phyloP scores from a whole-genome alignment of 2,888 invertebrate genomes.

The Diachrysia chrysitis region DNA sequence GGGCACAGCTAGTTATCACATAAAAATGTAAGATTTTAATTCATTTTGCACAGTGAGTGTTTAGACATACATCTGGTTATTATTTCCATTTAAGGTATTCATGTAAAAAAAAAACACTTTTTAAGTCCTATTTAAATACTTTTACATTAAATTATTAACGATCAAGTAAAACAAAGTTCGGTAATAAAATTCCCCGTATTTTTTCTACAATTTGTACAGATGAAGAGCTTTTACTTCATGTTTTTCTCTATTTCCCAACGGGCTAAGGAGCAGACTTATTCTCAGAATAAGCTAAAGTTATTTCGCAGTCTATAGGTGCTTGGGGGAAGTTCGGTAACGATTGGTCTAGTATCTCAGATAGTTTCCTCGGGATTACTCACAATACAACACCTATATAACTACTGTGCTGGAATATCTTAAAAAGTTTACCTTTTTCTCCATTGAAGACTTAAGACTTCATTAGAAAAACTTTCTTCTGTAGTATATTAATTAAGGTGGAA shows the following conservation, averaged over 20 bases:
- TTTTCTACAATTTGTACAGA: conserved; percentile 15
- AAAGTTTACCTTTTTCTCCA: not conserved
- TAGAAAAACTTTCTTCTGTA: too few species aligned
- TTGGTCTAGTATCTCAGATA: conserved; percentile 36
- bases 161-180: not conserved
- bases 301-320: conserved; percentile 27
- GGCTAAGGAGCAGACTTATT: conserved; percentile 11
- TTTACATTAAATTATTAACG: not conserved
- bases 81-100: too few species aligned
- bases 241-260: conserved; percentile 28
- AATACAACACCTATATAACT: conserved; percentile 9
- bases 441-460: not conserved
- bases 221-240: conserved; percentile 16
- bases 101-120: too few species aligned
- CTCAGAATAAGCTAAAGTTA: conserved; percentile 34
- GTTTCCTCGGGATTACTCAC: conserved; percentile 37
- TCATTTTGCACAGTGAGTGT: too few species aligned
- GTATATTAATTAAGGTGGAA: not conserved
- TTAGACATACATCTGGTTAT: too few species aligned
- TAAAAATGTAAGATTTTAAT: too few species aligned
- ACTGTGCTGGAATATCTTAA: not conserved
- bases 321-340: conserved; percentile 35
- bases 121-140: too few species aligned
- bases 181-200: not conserved
- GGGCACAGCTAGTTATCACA: too few species aligned